phyloP scores from a whole-genome alignment of 2,797 vertebrate species.

The Rachycentron canadum region DNA sequence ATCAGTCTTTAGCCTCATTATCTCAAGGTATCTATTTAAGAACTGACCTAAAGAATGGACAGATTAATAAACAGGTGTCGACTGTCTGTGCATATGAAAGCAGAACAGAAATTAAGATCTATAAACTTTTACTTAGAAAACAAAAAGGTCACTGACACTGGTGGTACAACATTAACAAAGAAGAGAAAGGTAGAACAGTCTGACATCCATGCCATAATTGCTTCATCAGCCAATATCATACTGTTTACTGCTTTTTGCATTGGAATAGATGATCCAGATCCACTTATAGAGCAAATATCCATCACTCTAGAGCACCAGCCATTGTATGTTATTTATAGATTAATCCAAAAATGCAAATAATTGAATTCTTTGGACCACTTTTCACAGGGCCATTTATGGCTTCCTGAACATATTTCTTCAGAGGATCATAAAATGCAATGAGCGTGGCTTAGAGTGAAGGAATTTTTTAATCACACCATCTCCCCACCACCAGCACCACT shows the following conservation, averaged over 20 bases:
- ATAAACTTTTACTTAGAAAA: conserved; percentile 9
- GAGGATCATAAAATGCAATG: background rate
- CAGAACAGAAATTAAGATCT: conserved; percentile 1
- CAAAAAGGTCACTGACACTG: conserved; percentile 5
- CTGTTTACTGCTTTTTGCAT: background rate
- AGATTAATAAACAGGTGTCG: conserved; percentile 63
- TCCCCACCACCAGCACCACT: no score
- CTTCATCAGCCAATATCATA: background rate
- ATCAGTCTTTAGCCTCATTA: conserved; percentile 81
- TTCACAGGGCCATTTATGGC: background rate
- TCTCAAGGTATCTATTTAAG: conserved; percentile 57
- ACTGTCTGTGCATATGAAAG: conserved; percentile 26
- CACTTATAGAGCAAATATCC: background rate
- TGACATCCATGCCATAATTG: background rate
- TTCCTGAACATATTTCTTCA: background rate
- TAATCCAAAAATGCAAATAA: background rate
- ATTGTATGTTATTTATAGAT: background rate
- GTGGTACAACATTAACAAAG: conserved; percentile 6
- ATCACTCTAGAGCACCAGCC: background rate
- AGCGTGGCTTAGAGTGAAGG: background rate
- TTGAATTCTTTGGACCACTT: background rate
- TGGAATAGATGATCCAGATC: background rate
- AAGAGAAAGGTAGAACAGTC: no score
- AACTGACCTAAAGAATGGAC: conserved; percentile 54
- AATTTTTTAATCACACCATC: background rate